These are phyloP conservation scores for Oostethus manadensis DNA, from an alignment of 2,113 vertebrate genomes.

Conservation along the genomic window DNA sequence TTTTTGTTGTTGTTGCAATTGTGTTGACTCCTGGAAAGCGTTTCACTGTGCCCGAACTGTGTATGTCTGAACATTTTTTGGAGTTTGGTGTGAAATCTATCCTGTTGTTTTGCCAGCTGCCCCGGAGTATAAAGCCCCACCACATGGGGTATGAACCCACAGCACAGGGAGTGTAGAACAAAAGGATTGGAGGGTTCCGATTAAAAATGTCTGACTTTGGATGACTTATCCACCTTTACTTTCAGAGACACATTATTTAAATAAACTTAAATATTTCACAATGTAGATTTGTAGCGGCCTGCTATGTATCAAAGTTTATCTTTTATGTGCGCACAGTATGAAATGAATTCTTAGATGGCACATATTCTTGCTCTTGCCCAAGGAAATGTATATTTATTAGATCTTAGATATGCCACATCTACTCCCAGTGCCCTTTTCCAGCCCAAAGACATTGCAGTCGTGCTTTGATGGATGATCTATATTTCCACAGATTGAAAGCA, in stretches of 20 bases:
- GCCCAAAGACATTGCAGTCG: conserved; percentile 63
- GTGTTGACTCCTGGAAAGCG: not conserved
- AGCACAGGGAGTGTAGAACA: no score
- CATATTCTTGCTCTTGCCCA: conserved; percentile 46
- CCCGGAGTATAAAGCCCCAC: conserved; percentile 1
- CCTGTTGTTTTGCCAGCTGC: conserved; percentile 17
- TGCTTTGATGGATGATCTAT: conserved; percentile 67
- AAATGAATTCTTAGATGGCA: conserved; percentile 56
- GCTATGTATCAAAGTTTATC: conserved; percentile 57
- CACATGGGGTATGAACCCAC: not conserved
- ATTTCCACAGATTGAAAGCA: conserved; percentile 64
- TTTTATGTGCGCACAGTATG: conserved; percentile 42
- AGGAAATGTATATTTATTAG: conserved; percentile 69
- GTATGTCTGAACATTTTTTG: conserved; percentile 4
- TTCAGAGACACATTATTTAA: conserved; percentile 11
- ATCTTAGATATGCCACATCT: conserved; percentile 63
- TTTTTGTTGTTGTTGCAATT: not conserved
- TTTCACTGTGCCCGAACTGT: not conserved
- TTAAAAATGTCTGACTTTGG: not conserved
- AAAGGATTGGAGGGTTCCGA: not conserved
- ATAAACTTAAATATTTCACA: conserved; percentile 24
- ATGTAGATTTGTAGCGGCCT: conserved; percentile 33
- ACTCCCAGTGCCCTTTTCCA: conserved; percentile 56
- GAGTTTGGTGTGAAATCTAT: conserved; percentile 5
- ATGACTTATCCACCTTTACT: not conserved